Conservation (phyloP, 1,140 invertebrate species). For the Pogonomyrmex californicus region DNA sequence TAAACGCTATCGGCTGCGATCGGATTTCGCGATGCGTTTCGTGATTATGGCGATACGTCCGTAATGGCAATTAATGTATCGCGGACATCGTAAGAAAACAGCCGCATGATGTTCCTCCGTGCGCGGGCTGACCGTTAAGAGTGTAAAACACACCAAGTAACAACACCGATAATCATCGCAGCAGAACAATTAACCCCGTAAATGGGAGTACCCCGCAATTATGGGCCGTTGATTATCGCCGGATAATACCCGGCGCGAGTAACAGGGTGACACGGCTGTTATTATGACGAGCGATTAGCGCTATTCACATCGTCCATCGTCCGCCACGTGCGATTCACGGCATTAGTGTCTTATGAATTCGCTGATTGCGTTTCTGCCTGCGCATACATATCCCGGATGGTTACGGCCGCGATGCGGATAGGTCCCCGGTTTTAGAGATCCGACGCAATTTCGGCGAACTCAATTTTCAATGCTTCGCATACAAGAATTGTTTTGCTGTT, state of each 20-base stretch:
- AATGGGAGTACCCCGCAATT: slow-evolving; percentile 64
- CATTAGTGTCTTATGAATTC: slow-evolving; percentile 72
- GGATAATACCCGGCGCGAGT: slow-evolving; percentile 70
- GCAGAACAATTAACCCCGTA: slow-evolving; percentile 71
- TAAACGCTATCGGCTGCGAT: slow-evolving; percentile 32
- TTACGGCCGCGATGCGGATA: not conserved
- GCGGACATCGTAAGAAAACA: slow-evolving; percentile 53
- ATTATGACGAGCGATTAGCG: slow-evolving; percentile 71
- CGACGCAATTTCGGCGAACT: not conserved
- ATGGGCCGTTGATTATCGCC: slow-evolving; percentile 69
- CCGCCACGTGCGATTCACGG: slow-evolving; percentile 39
- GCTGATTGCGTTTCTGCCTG: slow-evolving; percentile 68
- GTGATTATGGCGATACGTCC: slow-evolving; percentile 30
- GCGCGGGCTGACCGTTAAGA: slow-evolving; percentile 45
- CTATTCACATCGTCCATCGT: slow-evolving; percentile 61
- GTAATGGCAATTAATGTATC: slow-evolving; percentile 58
- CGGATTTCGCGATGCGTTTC: slow-evolving; percentile 33
- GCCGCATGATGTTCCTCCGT: slow-evolving; percentile 27
- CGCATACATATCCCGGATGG: slow-evolving; percentile 4
- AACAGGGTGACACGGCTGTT: slow-evolving; percentile 73
- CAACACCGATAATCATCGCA: slow-evolving; percentile 57
- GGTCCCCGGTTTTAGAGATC: not conserved
- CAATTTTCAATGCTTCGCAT: not conserved
- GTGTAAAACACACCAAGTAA: slow-evolving; percentile 51
- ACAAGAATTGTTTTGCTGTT: not conserved